phyloP scores from a whole-genome alignment of 1,140 invertebrate genomes.

The Drosophila albomicans region DNA sequence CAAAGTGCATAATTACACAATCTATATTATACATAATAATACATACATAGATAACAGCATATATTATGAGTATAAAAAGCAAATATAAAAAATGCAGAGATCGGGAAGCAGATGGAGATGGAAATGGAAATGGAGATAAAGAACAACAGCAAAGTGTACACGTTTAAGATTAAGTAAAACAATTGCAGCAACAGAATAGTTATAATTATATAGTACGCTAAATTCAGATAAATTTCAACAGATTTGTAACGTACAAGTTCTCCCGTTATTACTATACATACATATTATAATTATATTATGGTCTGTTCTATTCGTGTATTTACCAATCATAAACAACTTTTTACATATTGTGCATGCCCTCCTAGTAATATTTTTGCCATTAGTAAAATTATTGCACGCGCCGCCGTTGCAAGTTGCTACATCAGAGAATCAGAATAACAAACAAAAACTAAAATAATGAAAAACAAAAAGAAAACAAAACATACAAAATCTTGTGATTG shows the following conservation, averaged over 20 bases:
- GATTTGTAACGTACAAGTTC: slow-evolving; percentile 44
- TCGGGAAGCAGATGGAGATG: background rate
- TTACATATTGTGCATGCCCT: slow-evolving; percentile 55
- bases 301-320: slow-evolving; percentile 63
- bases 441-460: slow-evolving; percentile 48
- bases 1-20: slow-evolving; percentile 73
- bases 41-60: slow-evolving; percentile 53
- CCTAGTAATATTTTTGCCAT: slow-evolving; percentile 76
- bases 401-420: slow-evolving; percentile 40
- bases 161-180: slow-evolving; percentile 73
- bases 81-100: slow-evolving; percentile 31
- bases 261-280: slow-evolving; percentile 54
- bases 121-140: slow-evolving; percentile 4
- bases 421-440: slow-evolving; percentile 46
- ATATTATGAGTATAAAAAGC: slow-evolving; percentile 54
- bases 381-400: slow-evolving; percentile 76
- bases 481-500: slow-evolving; percentile 75
- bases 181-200: slow-evolving; percentile 75
- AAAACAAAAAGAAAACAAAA: slow-evolving; percentile 24
- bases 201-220: slow-evolving; percentile 74
- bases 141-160: slow-evolving; percentile 58
- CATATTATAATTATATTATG: slow-evolving; percentile 26
- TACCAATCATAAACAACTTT: slow-evolving; percentile 46
- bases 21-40: slow-evolving; percentile 73
- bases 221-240: slow-evolving; percentile 59